Evolutionary conservation across 30 jellyfish, hydroid and myxozoan species (phyloP).

Genomic region (Morbakka virulenta): DNA sequence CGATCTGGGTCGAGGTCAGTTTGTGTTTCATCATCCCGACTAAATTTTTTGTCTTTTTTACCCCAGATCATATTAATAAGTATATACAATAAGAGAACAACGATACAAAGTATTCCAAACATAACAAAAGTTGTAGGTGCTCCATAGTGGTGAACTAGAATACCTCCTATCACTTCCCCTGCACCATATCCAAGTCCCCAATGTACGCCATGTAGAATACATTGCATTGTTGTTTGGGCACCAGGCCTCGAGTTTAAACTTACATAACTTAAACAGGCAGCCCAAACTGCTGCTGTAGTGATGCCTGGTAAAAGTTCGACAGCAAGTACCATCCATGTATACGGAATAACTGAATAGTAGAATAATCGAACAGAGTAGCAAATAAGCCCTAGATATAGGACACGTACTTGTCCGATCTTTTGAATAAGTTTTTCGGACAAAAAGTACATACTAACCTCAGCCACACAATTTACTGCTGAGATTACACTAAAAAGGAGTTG

Average conservation of each 20-base stretch:
- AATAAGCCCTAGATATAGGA: slow-evolving; percentile 78
- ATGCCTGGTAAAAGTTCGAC: slow-evolving; percentile 97
- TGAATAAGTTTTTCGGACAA: slow-evolving; percentile 82
- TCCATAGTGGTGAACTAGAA: slow-evolving; percentile 95
- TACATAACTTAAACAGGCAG: slow-evolving; percentile 96
- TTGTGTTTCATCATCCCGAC: slow-evolving; percentile 95
- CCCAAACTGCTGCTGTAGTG: slow-evolving; percentile 99
- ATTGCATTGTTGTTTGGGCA: slow-evolving; percentile 99
- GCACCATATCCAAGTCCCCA: slow-evolving; percentile 99
- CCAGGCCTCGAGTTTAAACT: slow-evolving; percentile 93
- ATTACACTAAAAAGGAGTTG: slow-evolving; percentile 92
- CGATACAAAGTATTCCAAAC: slow-evolving; percentile 96
- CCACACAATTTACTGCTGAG: slow-evolving; percentile 94
- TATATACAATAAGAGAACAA: slow-evolving; percentile 75
- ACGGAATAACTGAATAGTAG: slow-evolving; percentile 92
- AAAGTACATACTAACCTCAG: slow-evolving; percentile 98
- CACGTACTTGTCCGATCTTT: slow-evolving; percentile 93
- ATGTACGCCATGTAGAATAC: slow-evolving; percentile 98
- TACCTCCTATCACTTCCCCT: slow-evolving; percentile 99
- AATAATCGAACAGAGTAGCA: slow-evolving; percentile 95
- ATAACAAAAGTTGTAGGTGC: slow-evolving; percentile 97
- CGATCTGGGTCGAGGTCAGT: slow-evolving; percentile 60
- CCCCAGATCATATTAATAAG: slow-evolving; percentile 94
- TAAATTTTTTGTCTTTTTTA: slow-evolving; percentile 66
- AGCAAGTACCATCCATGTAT: slow-evolving; percentile 96